Base-by-base conservation (phyloP, 37 sponge, comb jelly and placozoan species). In the Petrosia ficiformis region DNA sequence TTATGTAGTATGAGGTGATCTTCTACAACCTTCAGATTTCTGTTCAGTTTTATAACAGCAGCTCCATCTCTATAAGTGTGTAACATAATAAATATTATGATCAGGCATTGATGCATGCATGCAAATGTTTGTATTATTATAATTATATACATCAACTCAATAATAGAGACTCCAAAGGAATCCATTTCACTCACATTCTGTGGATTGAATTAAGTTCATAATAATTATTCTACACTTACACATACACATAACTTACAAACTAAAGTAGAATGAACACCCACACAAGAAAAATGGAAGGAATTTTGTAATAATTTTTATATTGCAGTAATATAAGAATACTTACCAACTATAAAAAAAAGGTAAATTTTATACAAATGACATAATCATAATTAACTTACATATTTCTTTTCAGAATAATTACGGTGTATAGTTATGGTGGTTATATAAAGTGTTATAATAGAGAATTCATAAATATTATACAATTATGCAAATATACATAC, bases 11-110 rank as follows among this genome's bases (percentile, higher is more conserved):
- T 80, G 81, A 14, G 42, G 35, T 35, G 81, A 44, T 57, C 43
- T 68, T 26, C 58, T 83, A 72, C 89, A 89, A 0, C 89, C 89
- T 16, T 11, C n/a, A 30, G 75, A 64, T 24, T 61, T 41, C 30
- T 42, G 57, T 5, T 89, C 89, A 4, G 42, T 44, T 43, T 79
- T 82, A 61, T 89, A 89, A 40, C 89, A 89, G 65, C 89, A 89
- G 29, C 80, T 89, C 89, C 89, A 89, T 73, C 76, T 64, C 38
- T 38, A 74, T 34, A 59, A 33, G 28, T 21, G 8, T 36, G 37
- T 14, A 24, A 43, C 35, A 77, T 8, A 35, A 68, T 68, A 16
- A 14, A 10, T 35, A 31, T 34, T 16, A 14, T 19, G 42, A 21
- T 19, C 10, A 36, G 29, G 41, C 29, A 4, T 35, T 19, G 69